phyloP scores from a whole-genome alignment of 2,113 vertebrate genomes.

The Sinocyclocheilus grahami region DNA sequence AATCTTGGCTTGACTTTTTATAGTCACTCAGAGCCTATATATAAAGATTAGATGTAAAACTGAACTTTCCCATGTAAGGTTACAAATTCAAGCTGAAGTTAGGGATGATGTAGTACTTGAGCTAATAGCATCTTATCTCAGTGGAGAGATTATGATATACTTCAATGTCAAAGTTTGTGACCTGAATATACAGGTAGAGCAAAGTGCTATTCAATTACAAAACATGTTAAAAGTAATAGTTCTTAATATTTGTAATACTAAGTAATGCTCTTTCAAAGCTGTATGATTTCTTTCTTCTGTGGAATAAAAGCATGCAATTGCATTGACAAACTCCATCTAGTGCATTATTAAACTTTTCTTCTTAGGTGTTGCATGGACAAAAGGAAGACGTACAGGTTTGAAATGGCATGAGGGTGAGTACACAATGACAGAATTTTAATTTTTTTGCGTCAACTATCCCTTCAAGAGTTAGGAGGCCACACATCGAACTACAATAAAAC shows the following conservation, averaged over 20 bases:
- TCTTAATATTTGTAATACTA: not conserved
- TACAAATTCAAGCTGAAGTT: not conserved
- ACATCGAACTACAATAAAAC: slow-evolving; percentile 64
- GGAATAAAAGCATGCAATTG: slow-evolving; percentile 40
- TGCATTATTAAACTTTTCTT: not conserved
- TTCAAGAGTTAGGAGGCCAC: not conserved
- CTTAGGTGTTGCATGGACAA: slow-evolving; percentile 36
- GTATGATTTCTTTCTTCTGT: not conserved
- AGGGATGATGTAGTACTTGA: not conserved
- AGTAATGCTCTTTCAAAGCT: slow-evolving; percentile 45
- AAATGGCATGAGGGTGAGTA: not conserved
- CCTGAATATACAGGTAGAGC: slow-evolving; percentile 62
- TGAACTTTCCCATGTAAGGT: not conserved
- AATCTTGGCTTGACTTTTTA: not conserved
- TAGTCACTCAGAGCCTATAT: not conserved
- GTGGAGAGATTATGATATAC: slow-evolving; percentile 51
- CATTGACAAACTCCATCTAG: not conserved
- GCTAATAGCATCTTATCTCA: slow-evolving; percentile 46
- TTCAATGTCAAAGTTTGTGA: slow-evolving; percentile 61
- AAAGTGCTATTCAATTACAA: not conserved
- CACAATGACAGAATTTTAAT: not conserved
- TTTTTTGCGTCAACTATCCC: not conserved
- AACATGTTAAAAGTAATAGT: slow-evolving; percentile 55
- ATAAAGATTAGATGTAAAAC: slow-evolving; percentile 8
- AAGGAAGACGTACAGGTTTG: not conserved